phyloP scores from a whole-genome alignment of 2,797 vertebrate genomes.

The Epinephelus malabaricus region DNA sequence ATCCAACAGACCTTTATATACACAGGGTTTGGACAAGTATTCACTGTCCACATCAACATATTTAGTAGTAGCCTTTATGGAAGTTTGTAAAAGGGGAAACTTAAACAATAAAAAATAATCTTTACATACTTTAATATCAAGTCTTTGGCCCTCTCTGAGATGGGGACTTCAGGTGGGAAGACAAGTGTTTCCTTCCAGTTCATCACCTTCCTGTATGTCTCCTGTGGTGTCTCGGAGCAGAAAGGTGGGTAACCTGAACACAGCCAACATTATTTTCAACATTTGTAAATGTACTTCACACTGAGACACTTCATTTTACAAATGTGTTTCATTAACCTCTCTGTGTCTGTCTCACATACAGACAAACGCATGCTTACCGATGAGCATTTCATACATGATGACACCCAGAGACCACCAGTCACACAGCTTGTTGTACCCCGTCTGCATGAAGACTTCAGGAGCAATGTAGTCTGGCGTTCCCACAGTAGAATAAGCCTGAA shows the following conservation, averaged over 20 bases:
- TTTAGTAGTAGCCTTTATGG: not conserved
- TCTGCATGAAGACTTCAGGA: conserved; percentile 98
- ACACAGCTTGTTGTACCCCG: conserved; percentile 97
- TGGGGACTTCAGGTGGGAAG: conserved; percentile 98
- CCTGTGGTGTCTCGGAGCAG: conserved; percentile 98
- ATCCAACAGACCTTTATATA: not conserved
- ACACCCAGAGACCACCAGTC: conserved; percentile 99
- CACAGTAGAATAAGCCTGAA: conserved; percentile 96
- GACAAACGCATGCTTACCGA: conserved; percentile 86
- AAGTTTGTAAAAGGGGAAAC: not conserved
- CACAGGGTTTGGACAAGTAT: not conserved
- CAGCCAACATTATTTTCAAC: not conserved
- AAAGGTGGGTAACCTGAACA: conserved; percentile 96
- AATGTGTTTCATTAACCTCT: not conserved
- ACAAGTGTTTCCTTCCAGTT: conserved; percentile 98
- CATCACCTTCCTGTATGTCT: conserved; percentile 99
- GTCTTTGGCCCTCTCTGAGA: conserved; percentile 97
- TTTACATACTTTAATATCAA: conserved; percentile 92
- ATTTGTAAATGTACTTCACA: not conserved
- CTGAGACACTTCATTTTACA: not conserved
- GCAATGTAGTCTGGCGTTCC: conserved; percentile 98
- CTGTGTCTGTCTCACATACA: not conserved
- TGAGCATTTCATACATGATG: conserved; percentile 99
- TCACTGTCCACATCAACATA: not conserved
- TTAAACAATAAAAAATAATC: not conserved